A percentile compares a stretch with the other conserved stretches of the same genome.
These are phyloP conservation scores for Standfussiana lucernea DNA, from an alignment of 2,888 invertebrate species.

Conservation along the genomic window DNA sequence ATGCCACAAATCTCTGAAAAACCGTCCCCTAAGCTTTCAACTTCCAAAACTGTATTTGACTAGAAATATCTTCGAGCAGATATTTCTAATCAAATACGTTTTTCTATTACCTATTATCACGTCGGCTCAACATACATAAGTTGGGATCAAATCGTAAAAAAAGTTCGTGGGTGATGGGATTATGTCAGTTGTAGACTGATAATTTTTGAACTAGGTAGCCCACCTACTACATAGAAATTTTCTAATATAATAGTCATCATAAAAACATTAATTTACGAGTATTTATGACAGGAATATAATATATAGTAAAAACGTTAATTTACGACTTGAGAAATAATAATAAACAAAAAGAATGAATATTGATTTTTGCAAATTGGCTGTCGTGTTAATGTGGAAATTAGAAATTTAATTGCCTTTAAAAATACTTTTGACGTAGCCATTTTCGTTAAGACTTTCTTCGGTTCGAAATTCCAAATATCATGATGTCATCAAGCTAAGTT, in stretches of 20 bases:
- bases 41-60: no score
- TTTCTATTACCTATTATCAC: conserved; percentile 55
- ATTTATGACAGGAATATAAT: conserved; percentile 60
- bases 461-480: background rate
- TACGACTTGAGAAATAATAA: conserved; percentile 41
- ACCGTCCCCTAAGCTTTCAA: background rate
- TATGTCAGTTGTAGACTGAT: conserved; percentile 68
- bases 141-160: conserved; percentile 64
- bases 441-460: conserved; percentile 7
- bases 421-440: conserved; percentile 12
- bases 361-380: conserved; percentile 55
- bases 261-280: conserved; percentile 65
- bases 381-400: conserved; percentile 42
- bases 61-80: conserved; percentile 1
- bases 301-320: conserved; percentile 58
- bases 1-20: background rate
- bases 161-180: conserved; percentile 64
- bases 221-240: conserved; percentile 60
- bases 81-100: conserved; percentile 58
- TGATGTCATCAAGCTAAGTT: conserved; percentile 5
- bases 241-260: conserved; percentile 57
- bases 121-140: conserved; percentile 59
- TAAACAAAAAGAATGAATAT: conserved; percentile 42
- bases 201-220: conserved; percentile 64
- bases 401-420: conserved; percentile 43